Evolutionary conservation across 2,113 vertebrate species (phyloP).

Genomic region (Rhinopithecus roxellana): DNA sequence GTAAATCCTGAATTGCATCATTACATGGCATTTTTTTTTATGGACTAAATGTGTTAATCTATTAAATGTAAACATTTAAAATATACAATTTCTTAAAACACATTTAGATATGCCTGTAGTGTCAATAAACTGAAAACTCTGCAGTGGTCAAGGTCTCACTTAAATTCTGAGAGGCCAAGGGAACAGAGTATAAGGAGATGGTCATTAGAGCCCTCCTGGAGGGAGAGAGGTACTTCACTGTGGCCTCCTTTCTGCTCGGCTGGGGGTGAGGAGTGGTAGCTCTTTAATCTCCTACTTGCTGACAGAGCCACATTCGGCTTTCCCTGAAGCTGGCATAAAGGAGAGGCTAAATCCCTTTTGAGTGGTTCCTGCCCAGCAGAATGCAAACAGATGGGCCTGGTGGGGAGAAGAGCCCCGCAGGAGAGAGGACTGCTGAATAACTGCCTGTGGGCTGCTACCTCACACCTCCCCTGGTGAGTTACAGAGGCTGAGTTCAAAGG

Average conservation of each 20-base stretch:
- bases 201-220: neutral
- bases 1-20: neutral
- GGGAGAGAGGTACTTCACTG: fast-evolving
- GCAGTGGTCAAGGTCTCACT: neutral
- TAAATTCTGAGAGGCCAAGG: neutral
- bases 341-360: neutral
- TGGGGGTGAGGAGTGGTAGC: neutral
- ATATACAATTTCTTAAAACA: neutral
- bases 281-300: conserved; percentile 60
- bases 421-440: neutral
- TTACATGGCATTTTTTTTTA: neutral
- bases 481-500: neutral
- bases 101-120: neutral
- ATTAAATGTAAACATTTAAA: conserved; percentile 4
- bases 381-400: conserved; percentile 54
- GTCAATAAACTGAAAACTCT: neutral
- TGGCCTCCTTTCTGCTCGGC: neutral
- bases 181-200: neutral
- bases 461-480: neutral
- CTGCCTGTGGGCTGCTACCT: neutral
- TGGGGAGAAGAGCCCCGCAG: neutral
- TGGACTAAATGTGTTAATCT: neutral
- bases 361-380: conserved; percentile 46
- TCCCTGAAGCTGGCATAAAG: conserved; percentile 6
- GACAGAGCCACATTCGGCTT: conserved; percentile 55